Conservation (phyloP, 2,113 vertebrate species). For the Gymnogyps californianus region DNA sequence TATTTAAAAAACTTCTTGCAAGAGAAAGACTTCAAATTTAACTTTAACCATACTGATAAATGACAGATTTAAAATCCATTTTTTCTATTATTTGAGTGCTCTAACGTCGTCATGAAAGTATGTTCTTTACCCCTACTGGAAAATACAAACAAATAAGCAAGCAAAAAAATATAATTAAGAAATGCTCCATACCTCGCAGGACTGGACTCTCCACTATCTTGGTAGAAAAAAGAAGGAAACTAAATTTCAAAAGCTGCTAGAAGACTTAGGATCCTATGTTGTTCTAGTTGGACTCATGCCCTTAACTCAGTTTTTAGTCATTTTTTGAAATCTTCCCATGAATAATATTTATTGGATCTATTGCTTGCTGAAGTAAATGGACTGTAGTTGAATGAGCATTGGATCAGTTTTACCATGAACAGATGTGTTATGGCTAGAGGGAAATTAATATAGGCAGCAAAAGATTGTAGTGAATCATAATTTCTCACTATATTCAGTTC, state of each 20-base stretch:
- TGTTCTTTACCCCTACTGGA: background rate
- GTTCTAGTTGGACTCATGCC: background rate
- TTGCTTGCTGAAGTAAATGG: background rate
- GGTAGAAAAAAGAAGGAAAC: background rate
- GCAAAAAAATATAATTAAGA: background rate
- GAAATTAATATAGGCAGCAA: background rate
- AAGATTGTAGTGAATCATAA: background rate
- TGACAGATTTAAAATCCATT: background rate
- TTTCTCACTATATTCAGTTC: background rate
- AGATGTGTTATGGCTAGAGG: conserved; percentile 4
- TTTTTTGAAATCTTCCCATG: background rate
- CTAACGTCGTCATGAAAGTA: background rate
- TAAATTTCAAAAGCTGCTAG: background rate
- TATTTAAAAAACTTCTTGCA: background rate
- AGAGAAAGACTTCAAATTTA: background rate
- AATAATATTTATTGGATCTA: background rate
- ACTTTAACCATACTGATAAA: background rate
- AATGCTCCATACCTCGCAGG: background rate
- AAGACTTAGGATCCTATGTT: background rate
- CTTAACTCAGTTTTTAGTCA: background rate
- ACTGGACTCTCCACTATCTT: background rate
- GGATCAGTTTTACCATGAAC: background rate
- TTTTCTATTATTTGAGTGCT: background rate
- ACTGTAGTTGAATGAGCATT: background rate
- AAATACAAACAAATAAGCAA: background rate